Evolutionary conservation across 2,888 invertebrate species (phyloP).

Genomic region (Diarsia rubi): DNA sequence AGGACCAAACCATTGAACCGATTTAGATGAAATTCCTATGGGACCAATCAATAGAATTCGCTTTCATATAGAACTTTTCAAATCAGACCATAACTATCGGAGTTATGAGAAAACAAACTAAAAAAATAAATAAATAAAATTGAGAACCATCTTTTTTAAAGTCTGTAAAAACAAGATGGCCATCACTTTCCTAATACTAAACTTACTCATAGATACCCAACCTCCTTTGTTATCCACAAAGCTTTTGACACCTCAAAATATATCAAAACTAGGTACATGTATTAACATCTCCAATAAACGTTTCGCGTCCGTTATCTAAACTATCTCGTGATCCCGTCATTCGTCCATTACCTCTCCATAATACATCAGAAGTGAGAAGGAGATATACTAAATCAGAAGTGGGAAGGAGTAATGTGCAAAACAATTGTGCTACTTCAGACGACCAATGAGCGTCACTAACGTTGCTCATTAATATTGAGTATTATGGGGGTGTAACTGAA

Average conservation of each 20-base stretch:
- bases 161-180: background rate
- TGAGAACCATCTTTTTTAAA: too few species aligned
- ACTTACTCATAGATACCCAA: background rate
- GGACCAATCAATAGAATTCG: too few species aligned
- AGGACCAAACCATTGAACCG: too few species aligned
- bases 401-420: conserved; percentile 63
- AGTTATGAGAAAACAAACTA: too few species aligned
- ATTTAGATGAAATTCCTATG: too few species aligned
- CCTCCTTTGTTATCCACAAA: background rate
- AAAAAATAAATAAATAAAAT: too few species aligned
- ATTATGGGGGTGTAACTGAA: conserved; percentile 14
- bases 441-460: conserved; percentile 59
- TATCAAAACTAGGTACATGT: background rate
- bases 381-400: conserved; percentile 56
- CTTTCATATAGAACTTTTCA: too few species aligned
- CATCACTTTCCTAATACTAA: background rate
- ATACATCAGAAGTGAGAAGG: conserved; percentile 59
- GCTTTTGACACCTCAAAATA: background rate
- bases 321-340: conserved; percentile 31
- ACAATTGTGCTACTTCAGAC: conserved; percentile 57
- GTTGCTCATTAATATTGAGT: conserved; percentile 52
- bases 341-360: conserved; percentile 19
- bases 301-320: conserved; percentile 46
- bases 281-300: background rate
- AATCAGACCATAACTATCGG: too few species aligned